Conservation (phyloP, 1,140 invertebrate species). For the Rhizoglyphus robini region DNA sequence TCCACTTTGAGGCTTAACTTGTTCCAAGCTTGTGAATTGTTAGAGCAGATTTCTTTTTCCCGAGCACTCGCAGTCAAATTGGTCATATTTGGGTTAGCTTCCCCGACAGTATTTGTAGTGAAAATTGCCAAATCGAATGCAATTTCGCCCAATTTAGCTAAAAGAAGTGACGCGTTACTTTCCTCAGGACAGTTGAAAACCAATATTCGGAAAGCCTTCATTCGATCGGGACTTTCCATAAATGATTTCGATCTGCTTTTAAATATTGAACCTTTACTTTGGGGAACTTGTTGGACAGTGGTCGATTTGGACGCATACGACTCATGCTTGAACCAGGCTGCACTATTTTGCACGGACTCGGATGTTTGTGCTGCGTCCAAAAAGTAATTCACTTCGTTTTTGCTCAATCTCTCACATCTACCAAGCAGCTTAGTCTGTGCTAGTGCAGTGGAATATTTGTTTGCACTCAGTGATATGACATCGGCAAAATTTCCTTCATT, state of each 20-base stretch:
- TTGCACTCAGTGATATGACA: background rate
- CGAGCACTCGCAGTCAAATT: constrained; percentile 26
- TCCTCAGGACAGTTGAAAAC: constrained; percentile 74
- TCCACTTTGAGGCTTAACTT: constrained; percentile 7
- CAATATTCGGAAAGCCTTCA: constrained; percentile 39
- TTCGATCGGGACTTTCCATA: background rate
- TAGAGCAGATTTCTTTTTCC: background rate
- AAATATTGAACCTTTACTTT: too few species aligned
- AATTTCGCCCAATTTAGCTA: constrained; percentile 42
- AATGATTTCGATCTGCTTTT: too few species aligned
- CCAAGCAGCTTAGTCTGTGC: constrained; percentile 39
- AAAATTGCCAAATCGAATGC: constrained; percentile 57
- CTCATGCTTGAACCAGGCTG: constrained; percentile 55
- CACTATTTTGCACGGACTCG: constrained; percentile 70
- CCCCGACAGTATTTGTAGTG: constrained; percentile 49
- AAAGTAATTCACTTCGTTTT: constrained; percentile 45
- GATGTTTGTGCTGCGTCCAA: constrained; percentile 89
- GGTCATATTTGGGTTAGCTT: constrained; percentile 30
- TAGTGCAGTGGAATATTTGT: constrained; percentile 27
- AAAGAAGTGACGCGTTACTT: constrained; percentile 45
- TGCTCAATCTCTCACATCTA: constrained; percentile 36
- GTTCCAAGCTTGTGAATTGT: constrained; percentile 4
- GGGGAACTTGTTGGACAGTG: constrained; percentile 8
- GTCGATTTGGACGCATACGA: constrained; percentile 24
- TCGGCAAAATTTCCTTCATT: constrained; percentile 17